Evolutionary conservation across 2,113 vertebrate species (phyloP), one percentile per base, ranked within the genome.

Genomic region (Calidris pugnax): DNA sequence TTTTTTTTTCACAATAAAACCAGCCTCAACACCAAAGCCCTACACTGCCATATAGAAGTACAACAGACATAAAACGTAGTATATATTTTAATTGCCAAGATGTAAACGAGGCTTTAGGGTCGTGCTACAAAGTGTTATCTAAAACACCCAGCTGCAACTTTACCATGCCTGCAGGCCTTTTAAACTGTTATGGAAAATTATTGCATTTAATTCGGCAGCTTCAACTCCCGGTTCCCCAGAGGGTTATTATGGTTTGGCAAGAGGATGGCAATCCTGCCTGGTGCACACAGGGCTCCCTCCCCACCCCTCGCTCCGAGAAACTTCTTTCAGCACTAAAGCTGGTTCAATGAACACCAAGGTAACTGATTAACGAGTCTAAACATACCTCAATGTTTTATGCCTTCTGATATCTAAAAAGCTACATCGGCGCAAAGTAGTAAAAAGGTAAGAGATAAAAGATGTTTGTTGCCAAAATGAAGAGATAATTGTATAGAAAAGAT

Each of bases 41-140:
- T 80, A 73, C n/a, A 21, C 33, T 85, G 84, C 32, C 37, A 60
- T 32, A 43, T 1, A 77, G 79, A 67, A 93, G 35, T 32, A 89
- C 67, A 66, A 91, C 60, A 92, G 85, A 91, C 74, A 90, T 74
- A 92, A 90, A 95, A 86, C 28, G 51, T 48, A 64, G 62, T 80
- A 95, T 95, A 68, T 92, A 93, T 96, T 98, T 98, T 97, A 98
- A 98, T 97, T 97, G 96, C 57, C 79, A 95, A 96, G 93, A 97
- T 93, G 77, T 90, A 98, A 97, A 98, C 28, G 79, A 97, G 94
- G 62, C 94, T 97, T 98, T 90, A 87, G 97, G 91, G 95, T 97
- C 95, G 97, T 53, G 91, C 94, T 97, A 94, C 62, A 74, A 85
- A 97, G 84, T 76, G 90, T 96, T 96, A 97, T 93, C 95, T 97